These are phyloP conservation scores for Aldabrachelys gigantea DNA, from an alignment of 2,113 vertebrate genomes.

Conservation along the genomic window DNA sequence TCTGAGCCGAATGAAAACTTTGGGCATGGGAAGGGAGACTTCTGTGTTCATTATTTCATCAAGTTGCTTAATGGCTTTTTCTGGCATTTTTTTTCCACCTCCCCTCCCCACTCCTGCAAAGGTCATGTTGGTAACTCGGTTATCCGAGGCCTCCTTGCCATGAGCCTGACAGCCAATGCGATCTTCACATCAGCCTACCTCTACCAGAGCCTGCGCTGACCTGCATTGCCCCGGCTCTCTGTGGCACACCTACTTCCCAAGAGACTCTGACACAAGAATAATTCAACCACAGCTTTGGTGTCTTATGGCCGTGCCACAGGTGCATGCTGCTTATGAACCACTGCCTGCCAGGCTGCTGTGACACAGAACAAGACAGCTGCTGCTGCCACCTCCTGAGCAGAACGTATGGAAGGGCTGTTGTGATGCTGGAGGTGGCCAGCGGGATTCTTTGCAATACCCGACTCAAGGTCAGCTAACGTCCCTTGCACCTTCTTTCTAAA, in stretches of 20 bases:
- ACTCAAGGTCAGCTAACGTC: background rate
- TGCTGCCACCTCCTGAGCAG: background rate
- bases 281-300: background rate
- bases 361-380: background rate
- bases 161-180: slow-evolving; percentile 89
- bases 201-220: slow-evolving; percentile 84
- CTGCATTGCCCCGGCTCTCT: background rate
- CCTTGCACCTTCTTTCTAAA: background rate
- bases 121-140: slow-evolving; percentile 76
- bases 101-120: slow-evolving; percentile 43
- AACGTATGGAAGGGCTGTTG: background rate
- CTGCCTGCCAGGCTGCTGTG: background rate
- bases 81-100: rapidly evolving
- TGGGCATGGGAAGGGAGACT: background rate
- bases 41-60: background rate
- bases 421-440: background rate
- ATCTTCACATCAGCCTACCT: slow-evolving; percentile 86
- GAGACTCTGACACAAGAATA: background rate
- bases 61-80: background rate
- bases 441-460: slow-evolving; percentile 4
- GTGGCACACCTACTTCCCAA: background rate
- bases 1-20: background rate
- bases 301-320: background rate
- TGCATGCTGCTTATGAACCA: slow-evolving; percentile 40
- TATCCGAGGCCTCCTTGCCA: slow-evolving; percentile 83